phyloP scores from a whole-genome alignment of 1,140 invertebrate genomes.

The Camponotus vicinus region DNA sequence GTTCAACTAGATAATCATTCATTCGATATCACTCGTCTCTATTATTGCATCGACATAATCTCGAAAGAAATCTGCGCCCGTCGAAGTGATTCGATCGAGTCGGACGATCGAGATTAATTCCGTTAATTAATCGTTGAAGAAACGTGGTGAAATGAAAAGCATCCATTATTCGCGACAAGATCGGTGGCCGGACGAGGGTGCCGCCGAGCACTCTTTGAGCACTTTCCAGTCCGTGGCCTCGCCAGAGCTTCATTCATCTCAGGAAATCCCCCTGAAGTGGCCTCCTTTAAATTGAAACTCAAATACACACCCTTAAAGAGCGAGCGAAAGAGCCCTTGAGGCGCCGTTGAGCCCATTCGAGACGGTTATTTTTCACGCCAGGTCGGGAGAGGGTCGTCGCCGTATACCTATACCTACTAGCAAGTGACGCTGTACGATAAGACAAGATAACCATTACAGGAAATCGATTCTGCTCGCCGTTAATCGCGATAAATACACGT shows the following conservation, averaged over 20 bases:
- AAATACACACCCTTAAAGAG: slow-evolving; percentile 50
- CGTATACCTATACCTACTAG: not conserved
- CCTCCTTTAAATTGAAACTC: slow-evolving; percentile 69
- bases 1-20: too few species aligned
- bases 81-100: not conserved
- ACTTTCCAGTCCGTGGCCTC: not conserved
- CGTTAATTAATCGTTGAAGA: slow-evolving; percentile 43
- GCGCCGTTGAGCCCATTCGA: slow-evolving; percentile 40
- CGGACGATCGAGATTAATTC: slow-evolving; percentile 49
- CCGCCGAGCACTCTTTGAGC: slow-evolving; percentile 30
- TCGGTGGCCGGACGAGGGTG: slow-evolving; percentile 14
- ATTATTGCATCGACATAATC: slow-evolving; percentile 23
- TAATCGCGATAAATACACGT: slow-evolving; percentile 49
- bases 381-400: slow-evolving; percentile 34
- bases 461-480: slow-evolving; percentile 35
- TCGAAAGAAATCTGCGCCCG: not conserved
- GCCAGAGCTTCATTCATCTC: slow-evolving; percentile 63
- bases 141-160: slow-evolving; percentile 39
- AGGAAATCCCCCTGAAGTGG: slow-evolving; percentile 50
- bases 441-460: slow-evolving; percentile 36
- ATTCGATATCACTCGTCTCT: slow-evolving; percentile 7
- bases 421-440: slow-evolving; percentile 34
- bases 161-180: slow-evolving; percentile 50
- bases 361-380: slow-evolving; percentile 57
- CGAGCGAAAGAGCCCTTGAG: slow-evolving; percentile 43